Percentiles rank a stretch among this genome's conserved stretches.
Conservation (phyloP, 1,140 invertebrate species). For the Listronotus bonariensis region DNA sequence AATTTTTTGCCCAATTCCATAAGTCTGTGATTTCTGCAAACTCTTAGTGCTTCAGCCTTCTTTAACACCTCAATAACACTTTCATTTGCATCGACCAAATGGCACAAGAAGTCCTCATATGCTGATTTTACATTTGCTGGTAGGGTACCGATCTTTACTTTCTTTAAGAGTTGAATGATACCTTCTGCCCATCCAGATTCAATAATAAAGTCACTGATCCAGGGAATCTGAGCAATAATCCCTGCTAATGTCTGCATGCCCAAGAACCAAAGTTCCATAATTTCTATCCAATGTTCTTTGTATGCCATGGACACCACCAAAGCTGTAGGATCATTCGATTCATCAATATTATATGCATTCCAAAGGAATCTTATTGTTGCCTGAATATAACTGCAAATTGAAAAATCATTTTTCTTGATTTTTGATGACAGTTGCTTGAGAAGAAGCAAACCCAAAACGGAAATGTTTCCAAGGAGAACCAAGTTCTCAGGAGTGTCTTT, state of each 20-base stretch:
- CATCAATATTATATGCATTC: conserved; percentile 89
- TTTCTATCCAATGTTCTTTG: conserved; percentile 84
- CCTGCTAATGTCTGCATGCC: conserved; percentile 90
- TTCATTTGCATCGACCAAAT: conserved; percentile 80
- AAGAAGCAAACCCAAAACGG: conserved; percentile 79
- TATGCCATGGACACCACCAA: conserved; percentile 84
- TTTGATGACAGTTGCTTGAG: conserved; percentile 81
- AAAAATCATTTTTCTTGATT: conserved; percentile 84
- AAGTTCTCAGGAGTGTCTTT: conserved; percentile 83
- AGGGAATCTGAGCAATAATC: conserved; percentile 78
- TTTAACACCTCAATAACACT: conserved; percentile 76
- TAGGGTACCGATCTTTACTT: conserved; percentile 79
- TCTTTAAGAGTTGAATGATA: conserved; percentile 77
- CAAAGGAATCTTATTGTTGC: conserved; percentile 87
- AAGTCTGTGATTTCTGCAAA: conserved; percentile 83
- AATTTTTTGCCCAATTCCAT: conserved; percentile 86
- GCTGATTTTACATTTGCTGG: conserved; percentile 84
- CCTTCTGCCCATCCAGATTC: conserved; percentile 92
- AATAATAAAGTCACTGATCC: conserved; percentile 88
- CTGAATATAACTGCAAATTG: conserved; percentile 85
- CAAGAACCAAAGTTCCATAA: conserved; percentile 90
- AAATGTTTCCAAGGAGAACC: conserved; percentile 81
- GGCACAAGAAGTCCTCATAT: conserved; percentile 86
- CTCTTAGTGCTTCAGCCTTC: conserved; percentile 78
- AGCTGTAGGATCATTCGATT: conserved; percentile 78